Evolutionary conservation across 2,113 vertebrate genomes (phyloP), one percentile per base, ranked within the genome.

Genomic region (Nibea albiflora): DNA sequence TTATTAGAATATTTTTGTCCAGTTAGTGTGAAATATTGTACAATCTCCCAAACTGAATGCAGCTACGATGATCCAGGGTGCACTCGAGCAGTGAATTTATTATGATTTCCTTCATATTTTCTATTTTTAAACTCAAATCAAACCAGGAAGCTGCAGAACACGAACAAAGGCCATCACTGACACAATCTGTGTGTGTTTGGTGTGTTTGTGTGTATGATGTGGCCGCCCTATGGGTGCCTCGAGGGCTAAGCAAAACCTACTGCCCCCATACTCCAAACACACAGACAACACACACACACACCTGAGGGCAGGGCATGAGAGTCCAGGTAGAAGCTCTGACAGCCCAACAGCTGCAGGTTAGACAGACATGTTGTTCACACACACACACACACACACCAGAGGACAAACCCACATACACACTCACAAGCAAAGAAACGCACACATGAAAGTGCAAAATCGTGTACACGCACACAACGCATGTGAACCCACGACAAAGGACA

Each of bases 271-370:
- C 65, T 66, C 82, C 66, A 60, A 53, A 76, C 76, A 87, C 82
- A 87, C 82, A 86, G 81, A 68, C 70, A 73, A 83, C 79, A 73
- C 35, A 85, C 78, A 84, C 83, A 83, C 88, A 90, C 75, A 53
- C 92, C 89, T 70, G 78, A 86, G 87, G 91, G 87, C 87, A 90
- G 87, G 89, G 86, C 89, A 92, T 53, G 50, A 73, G 80, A 89
- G 88, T 88, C 88, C 87, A 82, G 81, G 89, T 86, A 90, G 84
- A 82, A 65, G 75, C 85, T 80, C 88, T 91, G 91, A 92, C 91
- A 90, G 86, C 77, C 80, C 85, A 89, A 89, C 92, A 90, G 88
- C 92, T 92, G 91, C 88, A 89, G 92, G 90, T 92, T 81, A 89
- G 83, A 90, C 89, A 92, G 78, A 88, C 85, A 88, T 83, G 79